Evolutionary conservation across 1,140 invertebrate genomes (phyloP).

Genomic region (Campodea augens): DNA sequence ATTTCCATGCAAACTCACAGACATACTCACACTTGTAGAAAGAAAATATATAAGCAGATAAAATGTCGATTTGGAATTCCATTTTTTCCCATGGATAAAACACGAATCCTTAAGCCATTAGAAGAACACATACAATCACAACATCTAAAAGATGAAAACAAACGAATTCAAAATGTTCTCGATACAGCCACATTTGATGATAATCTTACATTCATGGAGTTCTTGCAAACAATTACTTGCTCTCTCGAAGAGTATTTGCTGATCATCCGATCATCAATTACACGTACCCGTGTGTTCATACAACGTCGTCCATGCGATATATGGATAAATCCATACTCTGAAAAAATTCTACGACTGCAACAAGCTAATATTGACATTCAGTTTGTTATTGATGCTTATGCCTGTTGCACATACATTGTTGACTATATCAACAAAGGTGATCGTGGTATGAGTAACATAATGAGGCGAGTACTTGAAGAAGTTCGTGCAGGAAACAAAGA

Average conservation of each 20-base stretch:
- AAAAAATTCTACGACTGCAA: constrained; percentile 14
- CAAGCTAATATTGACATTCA: constrained; percentile 20
- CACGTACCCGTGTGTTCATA: too few relatives aligned
- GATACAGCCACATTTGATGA: too few relatives aligned
- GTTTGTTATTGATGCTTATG: constrained; percentile 17
- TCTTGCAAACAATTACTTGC: too few relatives aligned
- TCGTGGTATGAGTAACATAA: constrained; percentile 9
- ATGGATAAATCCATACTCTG: constrained; percentile 18
- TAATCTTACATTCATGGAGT: too few relatives aligned
- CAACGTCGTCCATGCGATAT: constrained; percentile 10
- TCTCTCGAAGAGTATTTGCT: too few relatives aligned
- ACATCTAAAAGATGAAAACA: too few relatives aligned
- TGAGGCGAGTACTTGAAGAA: too few relatives aligned
- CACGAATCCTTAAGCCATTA: too few relatives aligned
- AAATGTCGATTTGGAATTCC: constrained; percentile 20
- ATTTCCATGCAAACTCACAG: constrained; percentile 21
- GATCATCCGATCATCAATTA: too few relatives aligned
- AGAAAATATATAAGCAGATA: constrained; percentile 18
- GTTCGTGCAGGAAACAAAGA: too few relatives aligned
- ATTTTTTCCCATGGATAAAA: constrained; percentile 15
- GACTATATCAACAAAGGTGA: constrained; percentile 13
- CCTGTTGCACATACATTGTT: constrained; percentile 15
- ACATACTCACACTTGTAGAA: constrained; percentile 21
- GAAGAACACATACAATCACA: too few relatives aligned
- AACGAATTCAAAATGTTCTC: too few relatives aligned